These are phyloP conservation scores for Drosophila sulfurigaster DNA, from an alignment of 1,140 invertebrate genomes.

Conservation along the genomic window DNA sequence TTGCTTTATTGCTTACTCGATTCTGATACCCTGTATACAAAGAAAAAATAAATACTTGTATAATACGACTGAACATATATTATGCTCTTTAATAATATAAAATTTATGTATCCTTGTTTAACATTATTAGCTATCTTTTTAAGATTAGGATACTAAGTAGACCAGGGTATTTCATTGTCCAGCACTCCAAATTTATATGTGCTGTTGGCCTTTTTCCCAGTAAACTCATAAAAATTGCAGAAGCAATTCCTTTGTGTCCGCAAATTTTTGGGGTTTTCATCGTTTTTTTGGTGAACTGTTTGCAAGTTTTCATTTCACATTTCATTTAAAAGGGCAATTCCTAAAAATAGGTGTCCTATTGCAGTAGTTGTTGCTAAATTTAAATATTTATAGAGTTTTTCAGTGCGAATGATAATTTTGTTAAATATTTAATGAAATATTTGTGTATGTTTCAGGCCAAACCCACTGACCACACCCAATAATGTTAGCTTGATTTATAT, in stretches of 20 bases:
- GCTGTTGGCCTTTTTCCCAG: neutral
- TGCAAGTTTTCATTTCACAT: constrained; percentile 29
- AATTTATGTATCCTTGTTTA: too few species aligned
- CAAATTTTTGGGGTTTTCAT: constrained; percentile 43
- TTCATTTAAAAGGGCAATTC: constrained; percentile 42
- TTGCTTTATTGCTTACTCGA: constrained; percentile 5
- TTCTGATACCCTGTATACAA: constrained; percentile 1
- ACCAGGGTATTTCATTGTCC: too few species aligned
- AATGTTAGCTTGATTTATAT: constrained; percentile 43
- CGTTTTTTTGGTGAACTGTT: constrained; percentile 45
- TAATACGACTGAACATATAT: too few species aligned
- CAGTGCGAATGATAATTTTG: constrained; percentile 8
- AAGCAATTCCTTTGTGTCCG: constrained; percentile 49
- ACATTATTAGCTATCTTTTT: too few species aligned
- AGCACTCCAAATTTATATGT: too few species aligned
- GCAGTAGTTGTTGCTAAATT: constrained; percentile 8
- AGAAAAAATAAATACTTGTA: too few species aligned
- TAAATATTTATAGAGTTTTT: constrained; percentile 5
- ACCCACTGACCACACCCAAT: constrained; percentile 48
- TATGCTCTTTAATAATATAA: too few species aligned
- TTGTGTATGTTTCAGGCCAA: neutral
- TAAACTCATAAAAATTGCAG: constrained; percentile 48
- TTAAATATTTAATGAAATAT: constrained; percentile 25
- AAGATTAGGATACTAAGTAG: too few species aligned
- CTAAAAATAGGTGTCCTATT: constrained; percentile 2